Evolutionary conservation across 2,113 vertebrate genomes (phyloP), one percentile per base, ranked within the genome.

Genomic region (Anthoscopus minutus): DNA sequence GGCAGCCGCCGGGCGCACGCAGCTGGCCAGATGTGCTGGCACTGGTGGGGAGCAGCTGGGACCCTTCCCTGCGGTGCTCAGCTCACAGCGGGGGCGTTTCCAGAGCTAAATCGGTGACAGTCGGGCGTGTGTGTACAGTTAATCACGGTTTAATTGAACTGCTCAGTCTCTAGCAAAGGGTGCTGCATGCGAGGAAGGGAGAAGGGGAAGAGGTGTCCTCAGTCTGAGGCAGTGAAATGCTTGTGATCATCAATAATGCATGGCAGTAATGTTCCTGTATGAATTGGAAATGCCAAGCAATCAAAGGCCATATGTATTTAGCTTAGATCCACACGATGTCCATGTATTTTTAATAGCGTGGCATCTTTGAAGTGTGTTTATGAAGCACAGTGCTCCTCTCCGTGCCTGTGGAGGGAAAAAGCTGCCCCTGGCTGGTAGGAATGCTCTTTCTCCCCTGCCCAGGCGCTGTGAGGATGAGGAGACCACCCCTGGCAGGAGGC

Each of bases 301-400:
- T 97, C 97, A 97, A 97, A 98, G 97, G 97, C 97, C 97, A 95
- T 98, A 97, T 98, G 97, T 98, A 97, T 97, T 97, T 96, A 97
- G 97, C 97, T 97, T 95, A 97, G 96, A 97, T 97, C 96, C 97
- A 94, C 97, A 96, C 57, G 97, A 92, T 95, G 95, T 95, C 95
- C 97, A 97, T 98, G 97, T 97, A 97, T 98, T 98, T 98, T 98
- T 98, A 98, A 98, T 98, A 94, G 96, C 73, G 77, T 96, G 96
- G 86, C 92, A 96, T 97, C 96, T 97, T 96, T 97, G 95, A 98
- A 96, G 86, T 94, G 97, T 97, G 96, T 97, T 98, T 97, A 96
- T 97, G 77, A 90, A 95, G 77, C 86, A 53, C 80, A 74, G 83
- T 7, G 0, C 33, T 96, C 57, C 69, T 65, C 81, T 93, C 40